Evolutionary conservation across 2,797 vertebrate genomes (phyloP).

Genomic region (Acanthiza pusilla): DNA sequence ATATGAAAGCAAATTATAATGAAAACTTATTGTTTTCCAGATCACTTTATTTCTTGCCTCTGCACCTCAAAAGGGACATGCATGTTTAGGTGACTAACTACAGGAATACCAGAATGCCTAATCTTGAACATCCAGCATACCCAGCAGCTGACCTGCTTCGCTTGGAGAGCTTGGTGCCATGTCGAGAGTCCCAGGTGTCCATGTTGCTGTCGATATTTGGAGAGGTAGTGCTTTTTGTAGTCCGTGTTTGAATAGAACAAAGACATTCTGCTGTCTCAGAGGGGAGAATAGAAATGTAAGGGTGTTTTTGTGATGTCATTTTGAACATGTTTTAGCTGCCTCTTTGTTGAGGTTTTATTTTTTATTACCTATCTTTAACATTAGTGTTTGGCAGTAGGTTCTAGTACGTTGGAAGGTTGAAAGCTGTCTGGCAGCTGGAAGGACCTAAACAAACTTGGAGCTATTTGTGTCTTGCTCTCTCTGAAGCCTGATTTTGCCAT

Average conservation of each 20-base stretch:
- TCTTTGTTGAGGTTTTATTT: background rate
- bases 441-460: background rate
- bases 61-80: background rate
- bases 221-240: conserved; percentile 76
- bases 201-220: conserved; percentile 86
- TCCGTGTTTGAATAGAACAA: background rate
- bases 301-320: background rate
- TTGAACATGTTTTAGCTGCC: background rate
- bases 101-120: conserved; percentile 70
- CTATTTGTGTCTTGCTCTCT: background rate
- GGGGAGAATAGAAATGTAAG: background rate
- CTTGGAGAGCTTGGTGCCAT: conserved; percentile 77
- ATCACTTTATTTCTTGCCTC: background rate
- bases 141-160: conserved; percentile 71
- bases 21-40: background rate
- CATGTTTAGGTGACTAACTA: background rate
- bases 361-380: background rate
- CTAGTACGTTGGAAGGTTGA: background rate
- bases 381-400: background rate
- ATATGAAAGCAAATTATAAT: background rate
- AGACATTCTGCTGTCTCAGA: background rate
- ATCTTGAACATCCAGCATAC: conserved; percentile 73
- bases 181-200: conserved; percentile 84
- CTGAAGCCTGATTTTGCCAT: background rate
- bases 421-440: background rate